Conservation (phyloP, 37 sponge, comb jelly and placozoan species). For the Dysidea cf. avara region DNA sequence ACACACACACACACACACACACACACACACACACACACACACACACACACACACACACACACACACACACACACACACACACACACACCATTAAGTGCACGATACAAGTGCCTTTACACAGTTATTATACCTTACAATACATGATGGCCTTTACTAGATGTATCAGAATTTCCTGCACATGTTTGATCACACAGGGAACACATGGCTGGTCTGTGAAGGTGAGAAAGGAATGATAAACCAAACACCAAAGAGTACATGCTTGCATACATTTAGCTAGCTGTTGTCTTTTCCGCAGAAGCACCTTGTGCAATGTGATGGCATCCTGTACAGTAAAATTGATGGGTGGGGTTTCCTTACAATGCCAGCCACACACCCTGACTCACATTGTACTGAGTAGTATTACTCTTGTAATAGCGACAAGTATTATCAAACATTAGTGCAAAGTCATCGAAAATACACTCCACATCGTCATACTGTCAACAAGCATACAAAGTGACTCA, state of each 20-base stretch:
- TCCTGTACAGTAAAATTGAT: constrained; percentile 32
- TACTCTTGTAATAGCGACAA: constrained; percentile 21
- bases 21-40: too few species aligned
- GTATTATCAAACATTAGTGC: constrained; percentile 42
- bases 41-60: too few species aligned
- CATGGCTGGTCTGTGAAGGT: constrained; percentile 1
- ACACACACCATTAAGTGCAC: too few species aligned
- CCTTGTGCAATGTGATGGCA: constrained; percentile 50
- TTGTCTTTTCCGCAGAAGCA: constrained; percentile 37
- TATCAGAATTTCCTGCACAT: constrained; percentile 41
- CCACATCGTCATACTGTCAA: constrained; percentile 25
- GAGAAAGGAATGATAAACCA: background rate
- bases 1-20: too few species aligned
- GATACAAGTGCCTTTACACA: too few species aligned
- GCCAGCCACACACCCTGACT: background rate
- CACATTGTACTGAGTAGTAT: constrained; percentile 24
- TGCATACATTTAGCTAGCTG: constrained; percentile 34
- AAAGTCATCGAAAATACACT: constrained; percentile 40
- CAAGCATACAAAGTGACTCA: too few species aligned
- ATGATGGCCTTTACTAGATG: constrained; percentile 16
- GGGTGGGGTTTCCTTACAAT: too few species aligned
- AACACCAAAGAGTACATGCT: background rate
- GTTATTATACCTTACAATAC: constrained; percentile 8
- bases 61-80: too few species aligned
- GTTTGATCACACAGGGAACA: constrained; percentile 5